Percentiles rank a stretch among this genome's conserved stretches.
phyloP scores from a whole-genome alignment of 2,797 vertebrate species.

The Tadarida brasiliensis region DNA sequence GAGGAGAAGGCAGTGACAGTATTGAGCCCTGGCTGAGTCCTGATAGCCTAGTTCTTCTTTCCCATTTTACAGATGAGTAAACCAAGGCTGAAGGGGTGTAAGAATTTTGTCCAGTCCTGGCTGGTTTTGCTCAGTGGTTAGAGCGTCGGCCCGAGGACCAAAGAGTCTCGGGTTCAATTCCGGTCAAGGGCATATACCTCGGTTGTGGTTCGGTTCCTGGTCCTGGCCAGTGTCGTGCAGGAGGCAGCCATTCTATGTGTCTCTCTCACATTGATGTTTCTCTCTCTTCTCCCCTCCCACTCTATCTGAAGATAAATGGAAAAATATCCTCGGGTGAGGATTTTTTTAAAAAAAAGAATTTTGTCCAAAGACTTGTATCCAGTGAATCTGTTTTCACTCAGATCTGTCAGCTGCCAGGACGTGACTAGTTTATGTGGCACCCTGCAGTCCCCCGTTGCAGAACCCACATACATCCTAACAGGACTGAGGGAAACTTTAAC shows the following conservation, averaged over 20 bases:
- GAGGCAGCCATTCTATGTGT: no score
- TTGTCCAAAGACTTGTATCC: neutral
- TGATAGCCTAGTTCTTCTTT: neutral
- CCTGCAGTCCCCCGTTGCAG: neutral
- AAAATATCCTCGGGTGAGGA: no score
- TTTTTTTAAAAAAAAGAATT: neutral
- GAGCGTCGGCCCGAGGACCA: no score
- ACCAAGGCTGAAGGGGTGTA: neutral
- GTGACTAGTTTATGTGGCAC: accelerated
- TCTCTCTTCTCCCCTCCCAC: no score
- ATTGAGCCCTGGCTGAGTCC: neutral
- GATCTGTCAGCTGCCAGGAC: neutral
- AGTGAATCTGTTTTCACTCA: neutral
- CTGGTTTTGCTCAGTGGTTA: no score
- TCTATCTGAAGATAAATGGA: no score
- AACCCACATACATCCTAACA: neutral
- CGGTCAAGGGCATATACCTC: no score
- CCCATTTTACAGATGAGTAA: neutral
- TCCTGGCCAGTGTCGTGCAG: no score
- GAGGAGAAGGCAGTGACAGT: accelerated
- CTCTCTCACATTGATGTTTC: no score
- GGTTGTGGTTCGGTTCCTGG: no score
- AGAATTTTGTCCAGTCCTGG: neutral
- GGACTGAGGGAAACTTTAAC: neutral
- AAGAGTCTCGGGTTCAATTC: no score